A percentile compares a stretch with the other conserved stretches of the same genome.
These are phyloP conservation scores for Anolis apletophallus DNA, from an alignment of 2,797 vertebrate genomes.

Conservation along the genomic window DNA sequence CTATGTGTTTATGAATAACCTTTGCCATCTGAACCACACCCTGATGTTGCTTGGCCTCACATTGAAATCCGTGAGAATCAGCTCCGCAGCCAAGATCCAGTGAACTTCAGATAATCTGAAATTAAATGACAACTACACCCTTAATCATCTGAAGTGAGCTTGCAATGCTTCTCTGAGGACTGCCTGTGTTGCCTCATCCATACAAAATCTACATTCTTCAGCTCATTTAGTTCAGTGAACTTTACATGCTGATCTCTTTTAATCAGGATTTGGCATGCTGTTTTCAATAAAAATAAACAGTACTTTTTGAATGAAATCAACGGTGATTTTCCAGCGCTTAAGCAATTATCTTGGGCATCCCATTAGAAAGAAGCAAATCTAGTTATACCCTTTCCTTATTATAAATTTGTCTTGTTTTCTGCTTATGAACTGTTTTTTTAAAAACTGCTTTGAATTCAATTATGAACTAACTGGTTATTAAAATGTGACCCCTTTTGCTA, in stretches of 20 bases:
- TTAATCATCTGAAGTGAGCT: not conserved
- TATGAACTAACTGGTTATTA: not conserved
- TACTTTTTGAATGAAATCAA: slow-evolving; percentile 14
- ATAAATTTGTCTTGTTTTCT: slow-evolving; percentile 23
- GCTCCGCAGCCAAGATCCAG: not conserved
- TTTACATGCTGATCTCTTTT: slow-evolving; percentile 17
- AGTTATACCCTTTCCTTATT: slow-evolving; percentile 3
- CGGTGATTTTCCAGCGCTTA: slow-evolving; percentile 33
- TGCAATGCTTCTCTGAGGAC: not conserved
- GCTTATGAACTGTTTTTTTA: slow-evolving; percentile 4
- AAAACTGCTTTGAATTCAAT: slow-evolving; percentile 33
- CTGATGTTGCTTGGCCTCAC: too few relatives aligned
- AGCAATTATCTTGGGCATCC: slow-evolving; percentile 7
- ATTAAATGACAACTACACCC: slow-evolving; percentile 9
- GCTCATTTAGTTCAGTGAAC: not conserved
- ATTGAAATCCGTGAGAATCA: not conserved
- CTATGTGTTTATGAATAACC: too few relatives aligned
- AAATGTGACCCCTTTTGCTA: slow-evolving; percentile 27
- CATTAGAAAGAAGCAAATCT: slow-evolving; percentile 10
- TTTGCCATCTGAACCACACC: too few relatives aligned
- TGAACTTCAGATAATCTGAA: not conserved
- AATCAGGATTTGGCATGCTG: slow-evolving; percentile 7
- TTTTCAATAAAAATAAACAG: slow-evolving; percentile 23
- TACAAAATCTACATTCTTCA: slow-evolving; percentile 7
- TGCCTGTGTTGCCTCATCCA: not conserved